These are phyloP conservation scores for Apotomis turbidana DNA, from an alignment of 2,888 invertebrate species.

Conservation along the genomic window DNA sequence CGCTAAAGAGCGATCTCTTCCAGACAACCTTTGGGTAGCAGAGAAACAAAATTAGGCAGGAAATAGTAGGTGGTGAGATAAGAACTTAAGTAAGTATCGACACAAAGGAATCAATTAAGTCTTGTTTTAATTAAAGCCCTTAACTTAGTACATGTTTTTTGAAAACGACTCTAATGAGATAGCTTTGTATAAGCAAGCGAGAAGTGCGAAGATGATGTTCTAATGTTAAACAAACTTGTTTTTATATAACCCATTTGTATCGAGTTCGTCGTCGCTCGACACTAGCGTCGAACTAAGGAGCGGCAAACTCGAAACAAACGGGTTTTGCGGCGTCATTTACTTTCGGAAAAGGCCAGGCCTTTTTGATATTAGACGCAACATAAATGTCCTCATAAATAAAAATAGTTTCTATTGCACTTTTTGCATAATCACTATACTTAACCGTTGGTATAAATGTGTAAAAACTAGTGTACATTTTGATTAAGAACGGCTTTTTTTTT, in stretches of 20 bases:
- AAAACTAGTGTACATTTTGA: constrained; percentile 40
- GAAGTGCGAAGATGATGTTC: neutral
- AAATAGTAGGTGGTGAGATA: too few species aligned
- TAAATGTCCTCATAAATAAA: constrained; percentile 26
- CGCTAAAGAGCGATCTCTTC: too few species aligned
- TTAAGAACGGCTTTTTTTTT: constrained; percentile 28
- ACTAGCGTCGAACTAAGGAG: neutral
- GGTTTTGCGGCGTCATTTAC: neutral
- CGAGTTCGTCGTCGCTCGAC: neutral
- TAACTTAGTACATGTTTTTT: too few species aligned
- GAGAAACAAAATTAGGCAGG: too few species aligned
- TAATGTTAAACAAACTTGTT: neutral
- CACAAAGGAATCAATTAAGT: too few species aligned
- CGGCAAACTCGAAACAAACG: neutral
- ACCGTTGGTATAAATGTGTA: constrained; percentile 39
- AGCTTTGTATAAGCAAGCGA: neutral
- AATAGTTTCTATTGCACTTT: constrained; percentile 40
- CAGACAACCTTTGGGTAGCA: too few species aligned
- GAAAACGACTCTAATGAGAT: too few species aligned
- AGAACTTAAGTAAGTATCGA: too few species aligned
- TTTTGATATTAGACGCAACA: constrained; percentile 19
- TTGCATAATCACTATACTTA: constrained; percentile 38
- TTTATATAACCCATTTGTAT: neutral
- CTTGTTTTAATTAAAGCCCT: too few species aligned
- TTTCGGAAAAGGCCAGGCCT: constrained; percentile 18